Evolutionary conservation across 53 echinoderm and acorn worm genomes (phyloP).

Genomic region (Holothuria leucospilota): DNA sequence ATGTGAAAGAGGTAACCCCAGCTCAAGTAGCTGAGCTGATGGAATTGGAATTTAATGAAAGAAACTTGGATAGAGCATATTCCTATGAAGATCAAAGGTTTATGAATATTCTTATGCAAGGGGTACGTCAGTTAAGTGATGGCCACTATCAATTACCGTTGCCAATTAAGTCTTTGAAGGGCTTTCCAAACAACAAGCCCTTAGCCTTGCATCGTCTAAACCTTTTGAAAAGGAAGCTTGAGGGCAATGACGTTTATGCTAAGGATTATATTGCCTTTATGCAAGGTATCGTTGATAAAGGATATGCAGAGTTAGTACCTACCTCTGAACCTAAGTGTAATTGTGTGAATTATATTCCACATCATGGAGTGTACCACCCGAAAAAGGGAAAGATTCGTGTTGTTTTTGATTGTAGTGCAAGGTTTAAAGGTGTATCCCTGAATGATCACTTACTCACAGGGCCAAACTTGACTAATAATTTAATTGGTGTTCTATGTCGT

Average conservation of each 20-base stretch:
- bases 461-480: no score
- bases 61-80: background rate
- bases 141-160: slow-evolving; percentile 18
- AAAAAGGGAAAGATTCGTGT: slow-evolving; percentile 3
- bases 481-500: no score
- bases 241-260: background rate
- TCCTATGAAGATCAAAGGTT: slow-evolving; percentile 1
- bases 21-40: no score
- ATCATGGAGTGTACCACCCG: slow-evolving; percentile 16
- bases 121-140: background rate
- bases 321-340: background rate
- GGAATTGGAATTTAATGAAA: no score
- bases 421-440: no score
- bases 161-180: no score
- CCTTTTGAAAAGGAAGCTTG: background rate
- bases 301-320: background rate
- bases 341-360: slow-evolving; percentile 10
- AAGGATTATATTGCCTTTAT: slow-evolving; percentile 12
- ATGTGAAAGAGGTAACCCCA: no score
- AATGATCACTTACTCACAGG: no score
- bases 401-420: no score
- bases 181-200: background rate
- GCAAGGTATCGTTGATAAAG: background rate
- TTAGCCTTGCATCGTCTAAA: background rate
- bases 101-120: background rate